Conservation (phyloP, 2,888 invertebrate genomes). For the Scaptomyza tumidula region DNA sequence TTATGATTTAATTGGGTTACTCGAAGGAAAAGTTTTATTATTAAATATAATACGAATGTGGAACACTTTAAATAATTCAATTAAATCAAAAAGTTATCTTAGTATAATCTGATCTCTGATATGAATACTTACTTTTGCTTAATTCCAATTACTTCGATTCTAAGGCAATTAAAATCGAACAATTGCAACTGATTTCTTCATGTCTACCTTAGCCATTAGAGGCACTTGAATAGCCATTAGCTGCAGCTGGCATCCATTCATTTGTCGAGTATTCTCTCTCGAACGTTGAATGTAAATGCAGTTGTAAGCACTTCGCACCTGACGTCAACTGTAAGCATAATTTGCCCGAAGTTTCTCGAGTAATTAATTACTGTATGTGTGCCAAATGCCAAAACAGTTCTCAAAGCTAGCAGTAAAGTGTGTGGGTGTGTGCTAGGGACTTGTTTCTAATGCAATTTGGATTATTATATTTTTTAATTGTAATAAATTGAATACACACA, state of each 20-base stretch:
- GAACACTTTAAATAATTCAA: background rate
- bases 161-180: background rate
- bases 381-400: constrained; percentile 17
- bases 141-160: background rate
- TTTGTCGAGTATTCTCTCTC: background rate
- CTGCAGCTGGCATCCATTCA: constrained; percentile 9
- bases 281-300: constrained; percentile 56
- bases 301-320: constrained; percentile 72
- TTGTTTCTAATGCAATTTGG: constrained; percentile 1
- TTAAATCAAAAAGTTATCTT: background rate
- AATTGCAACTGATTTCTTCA: constrained; percentile 16
- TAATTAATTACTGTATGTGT: constrained; percentile 23
- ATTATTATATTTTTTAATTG: constrained; percentile 35
- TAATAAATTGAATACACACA: constrained; percentile 13
- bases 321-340: constrained; percentile 60
- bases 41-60: no score
- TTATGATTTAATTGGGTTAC: background rate
- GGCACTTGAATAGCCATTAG: constrained; percentile 45
- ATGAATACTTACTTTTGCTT: background rate
- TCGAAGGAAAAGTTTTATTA: no score
- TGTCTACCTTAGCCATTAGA: constrained; percentile 21
- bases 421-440: no score
- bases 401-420: background rate
- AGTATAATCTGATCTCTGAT: background rate
- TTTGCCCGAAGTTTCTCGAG: constrained; percentile 32